Conservation (phyloP, 2,888 invertebrate species). For the Stegana nigrithorax region DNA sequence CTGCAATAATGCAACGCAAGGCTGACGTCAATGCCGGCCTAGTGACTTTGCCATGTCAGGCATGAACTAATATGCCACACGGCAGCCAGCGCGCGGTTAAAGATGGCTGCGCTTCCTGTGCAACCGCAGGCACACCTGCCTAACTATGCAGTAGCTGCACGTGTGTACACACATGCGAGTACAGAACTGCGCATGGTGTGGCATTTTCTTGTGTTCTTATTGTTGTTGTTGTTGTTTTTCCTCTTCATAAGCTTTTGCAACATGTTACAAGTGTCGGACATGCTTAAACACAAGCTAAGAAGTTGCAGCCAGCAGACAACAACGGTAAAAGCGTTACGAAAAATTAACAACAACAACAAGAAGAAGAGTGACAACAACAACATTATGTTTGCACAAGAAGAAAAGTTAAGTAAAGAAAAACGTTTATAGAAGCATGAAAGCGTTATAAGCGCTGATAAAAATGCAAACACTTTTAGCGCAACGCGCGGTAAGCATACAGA, state of each 20-base stretch:
- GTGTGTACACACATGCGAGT: not conserved
- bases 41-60: not conserved
- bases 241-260: no score
- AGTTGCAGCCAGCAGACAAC: not conserved
- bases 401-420: constrained; percentile 18
- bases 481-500: constrained; percentile 11
- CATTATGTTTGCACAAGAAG: constrained; percentile 22
- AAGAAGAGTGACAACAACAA: constrained; percentile 34
- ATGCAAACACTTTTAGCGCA: constrained; percentile 52
- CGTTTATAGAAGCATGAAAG: constrained; percentile 25
- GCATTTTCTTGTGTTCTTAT: not conserved
- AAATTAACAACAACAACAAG: no score
- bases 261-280: constrained; percentile 17
- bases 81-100: not conserved
- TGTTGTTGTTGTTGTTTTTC: not conserved
- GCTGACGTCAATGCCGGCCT: not conserved
- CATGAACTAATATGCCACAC: not conserved
- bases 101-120: constrained; percentile 13
- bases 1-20: no score
- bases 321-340: not conserved
- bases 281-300: not conserved
- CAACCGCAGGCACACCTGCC: no score
- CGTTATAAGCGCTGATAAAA: constrained; percentile 43
- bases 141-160: no score
- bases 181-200: no score